A percentile compares a stretch with the other conserved stretches of the same genome.
Evolutionary conservation across 1,140 invertebrate species (phyloP).

Genomic region (Cotesia chilonis): DNA sequence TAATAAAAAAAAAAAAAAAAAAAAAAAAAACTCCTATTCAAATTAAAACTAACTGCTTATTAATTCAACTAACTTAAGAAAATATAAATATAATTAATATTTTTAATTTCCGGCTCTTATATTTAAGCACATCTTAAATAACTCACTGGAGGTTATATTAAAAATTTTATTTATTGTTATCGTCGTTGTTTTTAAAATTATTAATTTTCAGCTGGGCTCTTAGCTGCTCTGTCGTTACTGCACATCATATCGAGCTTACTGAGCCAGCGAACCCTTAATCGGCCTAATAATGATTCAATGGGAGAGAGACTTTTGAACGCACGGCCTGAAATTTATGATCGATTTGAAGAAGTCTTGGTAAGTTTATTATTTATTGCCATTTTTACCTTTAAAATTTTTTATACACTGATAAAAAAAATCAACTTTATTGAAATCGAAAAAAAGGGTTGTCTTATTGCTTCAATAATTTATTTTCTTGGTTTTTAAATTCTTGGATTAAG

Average conservation of each 20-base stretch:
- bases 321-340: slow-evolving; percentile 52
- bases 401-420: neutral
- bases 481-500: too few species aligned
- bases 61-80: too few species aligned
- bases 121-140: too few species aligned
- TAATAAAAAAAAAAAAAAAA: slow-evolving; percentile 1
- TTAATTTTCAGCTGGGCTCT: slow-evolving; percentile 51
- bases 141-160: neutral
- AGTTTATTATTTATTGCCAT: slow-evolving; percentile 30
- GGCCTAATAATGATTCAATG: slow-evolving; percentile 44
- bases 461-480: too few species aligned
- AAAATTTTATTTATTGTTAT: neutral
- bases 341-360: slow-evolving; percentile 57
- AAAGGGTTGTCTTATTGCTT: too few species aligned
- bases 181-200: neutral
- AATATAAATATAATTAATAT: too few species aligned
- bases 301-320: slow-evolving; percentile 53
- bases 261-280: slow-evolving; percentile 37
- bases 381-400: neutral
- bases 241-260: slow-evolving; percentile 52
- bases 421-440: neutral
- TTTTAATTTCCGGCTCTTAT: too few species aligned
- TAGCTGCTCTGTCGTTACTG: slow-evolving; percentile 54
- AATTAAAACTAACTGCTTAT: neutral
- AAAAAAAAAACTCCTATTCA: neutral